These are phyloP conservation scores for Romanogobio albipinnatus DNA, from an alignment of 2,113 vertebrate species.

Conservation along the genomic window DNA sequence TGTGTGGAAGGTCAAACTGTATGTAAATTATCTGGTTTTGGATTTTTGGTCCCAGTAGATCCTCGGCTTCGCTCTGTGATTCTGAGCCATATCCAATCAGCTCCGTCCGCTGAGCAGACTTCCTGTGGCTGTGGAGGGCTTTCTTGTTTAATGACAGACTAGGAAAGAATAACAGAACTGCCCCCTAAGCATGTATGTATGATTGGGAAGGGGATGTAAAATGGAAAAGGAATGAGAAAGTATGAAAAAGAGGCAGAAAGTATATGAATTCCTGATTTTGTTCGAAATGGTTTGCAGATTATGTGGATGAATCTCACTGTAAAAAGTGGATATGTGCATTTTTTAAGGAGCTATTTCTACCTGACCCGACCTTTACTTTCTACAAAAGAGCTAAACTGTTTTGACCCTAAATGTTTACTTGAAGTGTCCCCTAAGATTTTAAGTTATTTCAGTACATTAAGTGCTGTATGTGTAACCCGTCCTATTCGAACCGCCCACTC, in stretches of 20 bases:
- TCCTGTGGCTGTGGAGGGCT: constrained; percentile 39
- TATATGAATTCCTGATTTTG: neutral
- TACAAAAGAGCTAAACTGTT: neutral
- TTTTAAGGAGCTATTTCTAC: too few species aligned
- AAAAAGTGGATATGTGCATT: neutral
- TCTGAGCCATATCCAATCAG: constrained; percentile 35
- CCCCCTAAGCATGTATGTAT: constrained; percentile 11
- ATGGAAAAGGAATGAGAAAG: constrained; percentile 2
- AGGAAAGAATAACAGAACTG: constrained; percentile 30
- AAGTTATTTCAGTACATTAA: neutral
- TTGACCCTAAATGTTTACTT: neutral
- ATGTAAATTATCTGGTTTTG: constrained; percentile 42
- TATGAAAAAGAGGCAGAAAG: neutral
- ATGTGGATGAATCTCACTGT: neutral
- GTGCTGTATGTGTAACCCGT: too few species aligned
- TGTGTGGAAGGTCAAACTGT: constrained; percentile 45
- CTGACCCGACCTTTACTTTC: too few species aligned
- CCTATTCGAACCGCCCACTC: too few species aligned
- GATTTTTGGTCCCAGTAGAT: constrained; percentile 38
- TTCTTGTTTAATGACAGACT: constrained; percentile 43
- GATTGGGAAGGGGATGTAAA: constrained; percentile 29
- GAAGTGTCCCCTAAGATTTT: neutral
- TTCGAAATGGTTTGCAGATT: neutral
- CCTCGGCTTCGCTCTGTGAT: constrained; percentile 9
- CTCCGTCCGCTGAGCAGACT: neutral